Conservation (phyloP, 1,140 invertebrate species). For the Protaetia brevitarsis region DNA sequence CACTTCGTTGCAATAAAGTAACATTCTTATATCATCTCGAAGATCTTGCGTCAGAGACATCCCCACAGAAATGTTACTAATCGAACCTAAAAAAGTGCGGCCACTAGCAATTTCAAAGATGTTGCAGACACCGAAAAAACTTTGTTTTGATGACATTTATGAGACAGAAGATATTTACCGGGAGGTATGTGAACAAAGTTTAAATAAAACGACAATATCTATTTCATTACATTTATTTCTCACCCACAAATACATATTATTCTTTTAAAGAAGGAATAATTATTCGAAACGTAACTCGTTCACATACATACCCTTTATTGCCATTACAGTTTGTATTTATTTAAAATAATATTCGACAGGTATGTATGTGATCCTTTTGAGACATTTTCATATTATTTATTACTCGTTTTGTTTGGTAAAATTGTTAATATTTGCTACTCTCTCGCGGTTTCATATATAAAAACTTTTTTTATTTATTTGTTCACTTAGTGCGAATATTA, state of each 20-base stretch:
- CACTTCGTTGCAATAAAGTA: no score
- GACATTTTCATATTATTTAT: not conserved
- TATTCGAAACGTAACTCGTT: not conserved
- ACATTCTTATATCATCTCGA: no score
- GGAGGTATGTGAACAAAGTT: no score
- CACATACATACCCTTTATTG: slow-evolving; percentile 10
- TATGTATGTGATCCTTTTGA: slow-evolving; percentile 2
- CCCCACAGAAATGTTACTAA: no score
- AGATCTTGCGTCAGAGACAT: no score
- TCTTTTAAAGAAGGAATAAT: slow-evolving; percentile 10
- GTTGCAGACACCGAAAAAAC: no score
- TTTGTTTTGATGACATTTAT: no score
- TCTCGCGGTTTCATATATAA: not conserved
- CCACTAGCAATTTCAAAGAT: no score
- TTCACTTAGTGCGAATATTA: slow-evolving; percentile 22
- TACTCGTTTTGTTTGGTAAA: not conserved
- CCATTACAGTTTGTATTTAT: not conserved
- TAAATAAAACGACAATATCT: not conserved
- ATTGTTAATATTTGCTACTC: slow-evolving; percentile 4
- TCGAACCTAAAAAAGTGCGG: no score
- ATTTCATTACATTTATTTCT: slow-evolving; percentile 19
- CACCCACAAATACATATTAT: slow-evolving; percentile 12
- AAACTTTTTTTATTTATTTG: not conserved
- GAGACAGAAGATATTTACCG: no score
- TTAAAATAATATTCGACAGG: not conserved